These are phyloP conservation scores for Antheraea assamensis DNA, from an alignment of 2,888 invertebrate genomes.

Conservation along the genomic window DNA sequence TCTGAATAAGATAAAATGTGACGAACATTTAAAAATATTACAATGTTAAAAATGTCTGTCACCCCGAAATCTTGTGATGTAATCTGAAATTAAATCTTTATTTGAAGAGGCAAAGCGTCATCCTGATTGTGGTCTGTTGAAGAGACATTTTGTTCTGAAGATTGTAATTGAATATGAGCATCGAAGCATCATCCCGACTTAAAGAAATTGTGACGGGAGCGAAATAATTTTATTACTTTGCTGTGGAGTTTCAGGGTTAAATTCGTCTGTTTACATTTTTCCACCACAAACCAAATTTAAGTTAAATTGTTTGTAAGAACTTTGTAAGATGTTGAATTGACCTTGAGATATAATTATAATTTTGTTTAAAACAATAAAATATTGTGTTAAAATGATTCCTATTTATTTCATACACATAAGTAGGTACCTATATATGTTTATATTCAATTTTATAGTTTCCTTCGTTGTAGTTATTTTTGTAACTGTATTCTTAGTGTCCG, in stretches of 20 bases:
- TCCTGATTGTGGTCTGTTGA: slow-evolving; percentile 57
- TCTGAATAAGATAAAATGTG: neutral
- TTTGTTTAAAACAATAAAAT: neutral
- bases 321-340: neutral
- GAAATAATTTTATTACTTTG: slow-evolving; percentile 60
- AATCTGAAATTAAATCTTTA: slow-evolving; percentile 74
- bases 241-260: slow-evolving; percentile 43
- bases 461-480: neutral
- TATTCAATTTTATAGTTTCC: neutral
- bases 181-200: slow-evolving; percentile 52
- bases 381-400: neutral
- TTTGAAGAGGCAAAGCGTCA: slow-evolving; percentile 55
- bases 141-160: slow-evolving; percentile 62
- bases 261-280: slow-evolving; percentile 26
- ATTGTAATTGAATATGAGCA: slow-evolving; percentile 66
- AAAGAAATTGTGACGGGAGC: slow-evolving; percentile 59
- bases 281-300: slow-evolving; percentile 3
- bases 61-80: slow-evolving; percentile 46
- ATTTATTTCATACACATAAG: neutral
- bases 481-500: no score
- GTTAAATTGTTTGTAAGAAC: slow-evolving; percentile 14
- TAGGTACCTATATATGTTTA: no score
- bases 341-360: neutral
- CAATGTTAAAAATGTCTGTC: slow-evolving; percentile 29
- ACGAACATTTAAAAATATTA: slow-evolving; percentile 16